Base-by-base conservation (phyloP, 2,113 vertebrate species). In the Phrynocephalus versicolor region DNA sequence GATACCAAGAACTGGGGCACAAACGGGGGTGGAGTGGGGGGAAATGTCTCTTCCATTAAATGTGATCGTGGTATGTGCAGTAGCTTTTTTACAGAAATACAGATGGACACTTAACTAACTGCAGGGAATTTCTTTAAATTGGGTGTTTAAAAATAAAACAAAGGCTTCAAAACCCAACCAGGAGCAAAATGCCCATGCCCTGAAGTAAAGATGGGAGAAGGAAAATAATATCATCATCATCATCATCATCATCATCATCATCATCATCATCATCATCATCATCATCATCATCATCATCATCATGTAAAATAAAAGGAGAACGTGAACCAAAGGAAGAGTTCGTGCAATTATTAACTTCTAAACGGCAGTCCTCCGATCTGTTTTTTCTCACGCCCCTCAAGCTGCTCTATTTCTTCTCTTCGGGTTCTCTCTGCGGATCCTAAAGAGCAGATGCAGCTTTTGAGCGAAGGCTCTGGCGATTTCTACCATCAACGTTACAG, bases 311-410 rank as follows among this genome's bases (percentile, higher is more conserved):
- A 14, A 51, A 51, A 45, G 6, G 14, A 74, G 10, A 39, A 74
- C 37, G 10, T 74, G 41, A 75, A 15, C 30, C 75, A 55, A 77
- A 58, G 51, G 19, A 23, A 35, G 18, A 18, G 16, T 21, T 77
- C 18, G 75, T 58, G 55, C 23, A 58, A 78, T 5, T 6, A 14
- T 5, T 2, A 14, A 18, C 13, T 39, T 60, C 33, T 14, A 30
- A 39, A 70, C 8, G 2, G 45, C 12, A 6, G 10, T 30, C 10
- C 71, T 73, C 33, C 1, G 19, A 4, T 10, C 7, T n/a, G 4
- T 4, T 19, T 1, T 33, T 18, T 14, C n/a, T 3, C 25, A 19
- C 51, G 1, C 2, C 37, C 10, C 30, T 13, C 1, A 2, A 7
- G n/a, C 73, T 30, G 30, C 13, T 57, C 27, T 16, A 12, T 1